These are phyloP conservation scores for Drosophila mimetica DNA, from an alignment of 2,888 invertebrate species.

Conservation along the genomic window DNA sequence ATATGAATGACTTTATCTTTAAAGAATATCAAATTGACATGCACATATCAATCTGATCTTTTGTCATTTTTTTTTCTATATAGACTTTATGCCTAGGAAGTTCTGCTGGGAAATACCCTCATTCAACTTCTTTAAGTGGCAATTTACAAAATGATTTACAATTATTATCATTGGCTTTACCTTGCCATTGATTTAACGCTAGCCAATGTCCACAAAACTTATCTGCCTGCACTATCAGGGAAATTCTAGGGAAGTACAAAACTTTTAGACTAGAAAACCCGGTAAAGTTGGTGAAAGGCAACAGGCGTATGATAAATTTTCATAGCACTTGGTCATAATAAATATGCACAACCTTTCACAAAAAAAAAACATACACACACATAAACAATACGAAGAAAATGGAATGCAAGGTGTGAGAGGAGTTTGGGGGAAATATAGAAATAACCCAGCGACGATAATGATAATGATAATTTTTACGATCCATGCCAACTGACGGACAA, in stretches of 20 bases:
- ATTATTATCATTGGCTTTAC: background rate
- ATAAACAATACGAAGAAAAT: too few relatives aligned
- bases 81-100: too few relatives aligned
- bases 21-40: too few relatives aligned
- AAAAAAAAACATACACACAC: too few relatives aligned
- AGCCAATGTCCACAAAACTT: background rate
- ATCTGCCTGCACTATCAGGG: conserved; percentile 1
- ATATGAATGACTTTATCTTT: too few relatives aligned
- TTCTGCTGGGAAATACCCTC: too few relatives aligned
- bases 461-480: conserved; percentile 70
- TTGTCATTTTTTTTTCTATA: too few relatives aligned
- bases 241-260: conserved; percentile 16
- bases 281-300: conserved; percentile 63
- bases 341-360: conserved; percentile 65
- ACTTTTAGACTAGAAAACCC: background rate
- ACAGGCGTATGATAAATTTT: conserved; percentile 29
- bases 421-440: conserved; percentile 9
- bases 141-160: background rate
- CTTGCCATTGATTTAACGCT: background rate
- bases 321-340: conserved; percentile 45
- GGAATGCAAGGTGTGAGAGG: conserved; percentile 1
- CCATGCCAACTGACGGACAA: conserved; percentile 11
- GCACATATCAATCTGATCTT: too few relatives aligned
- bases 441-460: conserved; percentile 43
- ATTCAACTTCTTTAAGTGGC: too few relatives aligned